A percentile compares a stretch with the other conserved stretches of the same genome.
Conservation (phyloP, 2,888 invertebrate species). For the Yponomeuta malinellus region DNA sequence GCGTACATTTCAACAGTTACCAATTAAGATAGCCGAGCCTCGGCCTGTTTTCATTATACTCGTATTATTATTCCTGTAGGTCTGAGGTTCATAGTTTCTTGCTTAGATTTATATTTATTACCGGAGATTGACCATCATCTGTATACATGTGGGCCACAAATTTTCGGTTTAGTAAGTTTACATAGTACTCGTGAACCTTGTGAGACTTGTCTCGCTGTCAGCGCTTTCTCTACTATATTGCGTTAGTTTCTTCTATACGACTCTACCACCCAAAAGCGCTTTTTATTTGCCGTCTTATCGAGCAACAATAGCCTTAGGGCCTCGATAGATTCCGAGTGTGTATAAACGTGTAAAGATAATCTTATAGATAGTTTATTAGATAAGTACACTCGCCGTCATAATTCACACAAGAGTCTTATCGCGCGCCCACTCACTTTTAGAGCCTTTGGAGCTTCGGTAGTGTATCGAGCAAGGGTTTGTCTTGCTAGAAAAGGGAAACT, state of each 20-base stretch:
- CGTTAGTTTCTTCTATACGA: background rate
- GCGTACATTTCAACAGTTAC: background rate
- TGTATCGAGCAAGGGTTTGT: background rate
- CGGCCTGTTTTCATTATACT: no score
- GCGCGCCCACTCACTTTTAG: constrained; percentile 19
- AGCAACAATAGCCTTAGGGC: background rate
- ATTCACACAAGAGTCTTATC: constrained; percentile 61
- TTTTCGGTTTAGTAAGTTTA: no score
- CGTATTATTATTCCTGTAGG: no score
- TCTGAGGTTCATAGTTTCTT: no score
- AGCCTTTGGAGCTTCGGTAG: background rate
- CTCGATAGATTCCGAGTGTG: constrained; percentile 5
- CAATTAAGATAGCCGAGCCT: no score
- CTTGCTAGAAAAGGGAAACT: background rate
- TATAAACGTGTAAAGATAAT: constrained; percentile 13
- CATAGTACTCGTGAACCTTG: no score
- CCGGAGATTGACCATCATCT: no score
- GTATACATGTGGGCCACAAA: no score
- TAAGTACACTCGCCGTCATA: constrained; percentile 32
- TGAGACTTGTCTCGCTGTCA: no score
- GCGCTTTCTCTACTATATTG: background rate
- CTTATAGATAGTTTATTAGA: constrained; percentile 15
- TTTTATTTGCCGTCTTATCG: background rate
- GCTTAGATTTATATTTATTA: no score
- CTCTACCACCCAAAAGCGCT: background rate